Evolutionary conservation across 2,888 invertebrate species (phyloP).

Genomic region (Cephonodes hylas): DNA sequence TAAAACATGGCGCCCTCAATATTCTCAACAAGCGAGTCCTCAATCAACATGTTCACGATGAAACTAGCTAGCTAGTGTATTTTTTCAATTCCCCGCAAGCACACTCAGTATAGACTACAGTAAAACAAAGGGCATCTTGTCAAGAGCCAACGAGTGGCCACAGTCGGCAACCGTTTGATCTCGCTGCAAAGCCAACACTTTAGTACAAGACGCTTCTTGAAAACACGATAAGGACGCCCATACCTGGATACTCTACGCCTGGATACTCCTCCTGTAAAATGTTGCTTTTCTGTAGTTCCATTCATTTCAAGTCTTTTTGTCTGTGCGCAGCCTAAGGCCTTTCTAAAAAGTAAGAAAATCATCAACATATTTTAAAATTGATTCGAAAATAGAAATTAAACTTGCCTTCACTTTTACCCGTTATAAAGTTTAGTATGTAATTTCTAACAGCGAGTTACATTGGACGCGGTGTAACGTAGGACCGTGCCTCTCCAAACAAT

Average conservation of each 20-base stretch:
- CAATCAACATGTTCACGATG: not conserved
- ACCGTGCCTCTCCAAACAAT: not conserved
- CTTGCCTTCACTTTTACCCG: too few relatives aligned
- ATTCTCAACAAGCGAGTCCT: not conserved
- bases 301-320: not conserved
- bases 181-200: constrained; percentile 24
- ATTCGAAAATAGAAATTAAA: too few relatives aligned
- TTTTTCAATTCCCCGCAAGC: not conserved
- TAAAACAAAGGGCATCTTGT: constrained; percentile 4
- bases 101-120: not conserved
- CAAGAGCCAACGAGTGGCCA: constrained; percentile 7
- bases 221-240: constrained; percentile 12
- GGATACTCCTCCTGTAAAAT: not conserved
- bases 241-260: not conserved
- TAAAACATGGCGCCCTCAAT: not conserved
- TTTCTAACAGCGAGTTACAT: not conserved
- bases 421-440: too few relatives aligned
- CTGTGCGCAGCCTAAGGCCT: not conserved
- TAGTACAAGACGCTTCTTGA: constrained; percentile 24
- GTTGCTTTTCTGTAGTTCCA: not conserved
- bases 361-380: not conserved
- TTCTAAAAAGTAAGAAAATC: not conserved
- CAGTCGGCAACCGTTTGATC: constrained; percentile 30
- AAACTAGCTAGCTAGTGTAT: not conserved
- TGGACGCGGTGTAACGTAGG: not conserved